Conservation (phyloP, 2,797 vertebrate genomes). For the Taenioides sp. region DNA sequence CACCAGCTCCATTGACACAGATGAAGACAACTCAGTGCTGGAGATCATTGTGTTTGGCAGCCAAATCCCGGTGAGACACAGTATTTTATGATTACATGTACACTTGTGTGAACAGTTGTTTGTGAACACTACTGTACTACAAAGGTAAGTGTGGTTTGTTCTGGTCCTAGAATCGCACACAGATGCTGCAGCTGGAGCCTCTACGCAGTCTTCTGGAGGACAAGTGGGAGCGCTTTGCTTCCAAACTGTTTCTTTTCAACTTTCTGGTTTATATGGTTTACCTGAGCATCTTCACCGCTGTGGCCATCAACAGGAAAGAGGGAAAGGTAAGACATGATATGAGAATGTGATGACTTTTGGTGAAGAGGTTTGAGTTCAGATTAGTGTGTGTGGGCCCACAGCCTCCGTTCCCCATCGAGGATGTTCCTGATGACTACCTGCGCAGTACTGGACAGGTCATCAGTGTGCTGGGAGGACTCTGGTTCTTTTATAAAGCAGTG, state of each 20-base stretch:
- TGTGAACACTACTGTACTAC: neutral
- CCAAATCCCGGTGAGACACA: constrained; percentile 80
- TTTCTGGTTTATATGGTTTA: constrained; percentile 84
- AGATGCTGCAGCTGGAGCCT: constrained; percentile 90
- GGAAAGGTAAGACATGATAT: constrained; percentile 65
- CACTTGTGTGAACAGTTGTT: constrained; percentile 42
- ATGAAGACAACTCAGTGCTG: constrained; percentile 84
- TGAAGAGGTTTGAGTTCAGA: neutral
- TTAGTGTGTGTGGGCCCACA: constrained; percentile 21
- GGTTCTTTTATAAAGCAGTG: constrained; percentile 87
- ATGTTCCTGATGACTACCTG: constrained; percentile 68
- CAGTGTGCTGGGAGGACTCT: constrained; percentile 79
- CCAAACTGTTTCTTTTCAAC: constrained; percentile 85
- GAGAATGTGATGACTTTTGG: neutral
- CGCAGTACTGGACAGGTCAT: constrained; percentile 79
- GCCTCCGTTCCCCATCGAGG: constrained; percentile 73
- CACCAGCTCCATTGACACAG: constrained; percentile 84
- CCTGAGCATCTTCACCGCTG: constrained; percentile 82
- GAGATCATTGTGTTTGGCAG: constrained; percentile 87
- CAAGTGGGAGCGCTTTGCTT: constrained; percentile 88
- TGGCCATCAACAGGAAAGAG: constrained; percentile 80
- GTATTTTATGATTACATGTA: neutral
- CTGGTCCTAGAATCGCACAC: constrained; percentile 83
- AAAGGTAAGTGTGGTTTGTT: neutral
- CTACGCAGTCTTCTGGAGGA: constrained; percentile 85